Evolutionary conservation across 1,140 invertebrate genomes (phyloP), one percentile per base, ranked within the genome.

Genomic region (Hetaerina americana): DNA sequence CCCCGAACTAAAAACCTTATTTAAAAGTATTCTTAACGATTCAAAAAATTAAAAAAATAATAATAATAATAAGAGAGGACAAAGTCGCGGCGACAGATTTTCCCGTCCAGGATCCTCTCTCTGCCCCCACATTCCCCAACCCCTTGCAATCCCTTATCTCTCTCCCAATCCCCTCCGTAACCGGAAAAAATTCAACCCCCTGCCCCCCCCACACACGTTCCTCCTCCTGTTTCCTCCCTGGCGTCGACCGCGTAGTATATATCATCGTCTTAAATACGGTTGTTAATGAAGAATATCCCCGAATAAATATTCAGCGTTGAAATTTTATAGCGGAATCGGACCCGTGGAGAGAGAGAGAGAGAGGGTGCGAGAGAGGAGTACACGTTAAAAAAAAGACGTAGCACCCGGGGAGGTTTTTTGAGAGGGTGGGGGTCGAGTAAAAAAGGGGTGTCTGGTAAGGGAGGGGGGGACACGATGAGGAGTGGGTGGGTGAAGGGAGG

Each of bases 11-110:
- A 57, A 57, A 57, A 57, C 40, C 40, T 57, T 57, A 57, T 57
- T 57, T 57, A 57, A 57, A 57, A 57, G 40, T 57, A 57, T 57
- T 57, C 40, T 57, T 57, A 57, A 57, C 40, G 40, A 57, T 57
- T 57, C 40, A 1, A 2, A 10, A n/a, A 10, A 57, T 10, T 18
- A 10, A 57, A 57, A 57, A 57, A 40, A n/a, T n/a, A n/a, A n/a
- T n/a, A n/a, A n/a, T n/a, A n/a, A n/a, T n/a, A n/a, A n/a, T n/a
- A n/a, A n/a, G n/a, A n/a, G n/a, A n/a, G n/a, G n/a, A n/a, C n/a
- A n/a, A n/a, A n/a, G n/a, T n/a, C n/a, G n/a, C n/a, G n/a, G n/a
- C n/a, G n/a, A n/a, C n/a, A n/a, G n/a, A n/a, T n/a, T n/a, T n/a
- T n/a, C n/a, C n/a, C n/a, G n/a, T n/a, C n/a, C n/a, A n/a, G n/a